Evolutionary conservation across 2,113 vertebrate species (phyloP).

Genomic region (Danionella cerebrum): DNA sequence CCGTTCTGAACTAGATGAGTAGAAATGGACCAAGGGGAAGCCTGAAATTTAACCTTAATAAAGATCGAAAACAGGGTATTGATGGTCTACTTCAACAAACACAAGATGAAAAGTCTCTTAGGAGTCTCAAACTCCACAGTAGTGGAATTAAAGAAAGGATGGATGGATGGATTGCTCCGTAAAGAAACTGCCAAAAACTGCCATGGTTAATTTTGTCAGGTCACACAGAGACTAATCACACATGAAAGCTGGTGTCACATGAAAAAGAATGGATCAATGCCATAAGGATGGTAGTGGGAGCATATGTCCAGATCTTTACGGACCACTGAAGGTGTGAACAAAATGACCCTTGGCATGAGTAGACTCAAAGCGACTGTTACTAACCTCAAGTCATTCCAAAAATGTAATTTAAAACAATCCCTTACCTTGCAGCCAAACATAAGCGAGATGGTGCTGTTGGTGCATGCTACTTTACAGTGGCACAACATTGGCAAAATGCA

Average conservation of each 20-base stretch:
- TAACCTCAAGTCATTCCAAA: neutral
- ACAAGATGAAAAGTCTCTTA: neutral
- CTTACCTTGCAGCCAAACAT: conserved; percentile 89
- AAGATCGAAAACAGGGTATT: neutral
- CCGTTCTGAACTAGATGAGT: conserved; percentile 40
- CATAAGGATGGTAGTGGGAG: neutral
- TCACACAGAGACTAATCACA: conserved; percentile 1
- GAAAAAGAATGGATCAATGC: neutral
- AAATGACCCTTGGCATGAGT: neutral
- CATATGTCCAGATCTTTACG: conserved; percentile 3
- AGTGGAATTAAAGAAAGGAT: neutral
- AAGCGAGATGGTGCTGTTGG: conserved; percentile 81
- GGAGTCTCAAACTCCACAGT: neutral
- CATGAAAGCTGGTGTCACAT: neutral
- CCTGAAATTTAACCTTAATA: neutral
- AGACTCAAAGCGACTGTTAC: neutral
- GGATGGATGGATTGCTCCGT: neutral
- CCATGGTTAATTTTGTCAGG: conserved; percentile 10
- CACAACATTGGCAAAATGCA: conserved; percentile 75
- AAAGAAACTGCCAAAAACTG: too few relatives aligned
- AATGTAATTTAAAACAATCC: conserved; percentile 38
- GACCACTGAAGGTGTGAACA: conserved; percentile 5
- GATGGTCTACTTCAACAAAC: neutral
- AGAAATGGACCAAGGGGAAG: neutral
- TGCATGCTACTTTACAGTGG: conserved; percentile 87